phyloP scores from a whole-genome alignment of 1,140 invertebrate species.

The Brachionus manjavacas region DNA sequence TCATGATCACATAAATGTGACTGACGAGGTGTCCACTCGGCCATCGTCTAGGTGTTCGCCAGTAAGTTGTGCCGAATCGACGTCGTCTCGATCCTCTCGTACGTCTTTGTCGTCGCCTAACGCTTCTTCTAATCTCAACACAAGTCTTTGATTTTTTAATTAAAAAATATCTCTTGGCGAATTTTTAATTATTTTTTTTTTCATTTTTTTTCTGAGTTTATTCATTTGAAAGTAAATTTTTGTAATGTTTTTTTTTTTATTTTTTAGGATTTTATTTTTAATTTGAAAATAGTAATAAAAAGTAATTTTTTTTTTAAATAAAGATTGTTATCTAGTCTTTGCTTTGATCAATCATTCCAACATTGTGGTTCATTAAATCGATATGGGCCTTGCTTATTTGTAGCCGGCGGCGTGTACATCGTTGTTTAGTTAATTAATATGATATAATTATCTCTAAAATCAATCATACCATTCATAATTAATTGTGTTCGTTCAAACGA shows the following conservation, averaged over 20 bases:
- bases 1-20: neutral
- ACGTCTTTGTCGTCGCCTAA: neutral
- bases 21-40: neutral
- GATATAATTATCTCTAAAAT: neutral
- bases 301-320: neutral
- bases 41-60: neutral
- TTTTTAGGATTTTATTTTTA: neutral
- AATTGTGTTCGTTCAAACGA: too few relatives aligned
- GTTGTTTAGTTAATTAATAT: neutral
- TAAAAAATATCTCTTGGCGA: neutral
- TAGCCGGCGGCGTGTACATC: neutral
- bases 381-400: neutral
- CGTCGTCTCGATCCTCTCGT: neutral
- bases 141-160: slow-evolving; percentile 10
- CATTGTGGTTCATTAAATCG: neutral
- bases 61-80: neutral
- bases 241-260: neutral
- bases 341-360: neutral
- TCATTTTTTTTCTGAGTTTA: neutral
- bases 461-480: neutral
- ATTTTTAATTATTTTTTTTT: neutral
- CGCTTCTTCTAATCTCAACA: slow-evolving; percentile 37
- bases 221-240: slow-evolving; percentile 25
- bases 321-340: neutral
- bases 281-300: neutral